Evolutionary conservation across 2,113 vertebrate genomes (phyloP), one percentile per base, ranked within the genome.

Genomic region (Perca flavescens): DNA sequence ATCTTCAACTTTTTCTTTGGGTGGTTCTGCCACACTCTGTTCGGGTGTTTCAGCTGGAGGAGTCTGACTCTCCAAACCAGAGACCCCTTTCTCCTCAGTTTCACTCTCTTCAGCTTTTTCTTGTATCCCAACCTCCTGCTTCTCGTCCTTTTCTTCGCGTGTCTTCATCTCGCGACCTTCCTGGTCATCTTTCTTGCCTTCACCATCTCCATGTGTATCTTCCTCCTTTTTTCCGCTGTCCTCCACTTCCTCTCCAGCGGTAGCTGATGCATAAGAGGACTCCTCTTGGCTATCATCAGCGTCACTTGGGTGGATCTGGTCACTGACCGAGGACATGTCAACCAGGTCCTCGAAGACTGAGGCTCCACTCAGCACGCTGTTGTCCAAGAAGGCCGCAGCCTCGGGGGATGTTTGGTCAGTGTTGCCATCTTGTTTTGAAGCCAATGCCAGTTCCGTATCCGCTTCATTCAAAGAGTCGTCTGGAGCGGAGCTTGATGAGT

Each of bases 241-340:
- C 47, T 86, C 87, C 21, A 31, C 68, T 40, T 91, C 90, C 4
- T 91, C 85, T 40, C 57, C 76, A 0, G 83, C 62, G 11, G 70
- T 64, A 72, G 90, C 91, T 47, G 92, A 87, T 15, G 93, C 93
- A 61, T 83, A 54, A 47, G 86, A 91, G 21, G 62, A 86, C 78
- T 94, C 94, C 66, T 85, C 94, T 82, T 93, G 85, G 77, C 90
- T 90, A 36, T 93, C 90, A 15, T 91, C 88, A 4, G 71, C 76
- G 22, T 92, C 88, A 25, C 89, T 91, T 0, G 70, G 71, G 5
- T 57, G 86, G 28, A 79, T 53, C 34, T 90, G 90, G 75, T 93
- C 90, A 14, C 87, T 91, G 40, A 88, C 77, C 58, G 92, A 69
- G 25, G 93, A 93, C 82, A 82, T 70, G 17, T 93, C 89, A 50